Conservation (phyloP, 2,888 invertebrate species). For the Zygogramma bicolorata region DNA sequence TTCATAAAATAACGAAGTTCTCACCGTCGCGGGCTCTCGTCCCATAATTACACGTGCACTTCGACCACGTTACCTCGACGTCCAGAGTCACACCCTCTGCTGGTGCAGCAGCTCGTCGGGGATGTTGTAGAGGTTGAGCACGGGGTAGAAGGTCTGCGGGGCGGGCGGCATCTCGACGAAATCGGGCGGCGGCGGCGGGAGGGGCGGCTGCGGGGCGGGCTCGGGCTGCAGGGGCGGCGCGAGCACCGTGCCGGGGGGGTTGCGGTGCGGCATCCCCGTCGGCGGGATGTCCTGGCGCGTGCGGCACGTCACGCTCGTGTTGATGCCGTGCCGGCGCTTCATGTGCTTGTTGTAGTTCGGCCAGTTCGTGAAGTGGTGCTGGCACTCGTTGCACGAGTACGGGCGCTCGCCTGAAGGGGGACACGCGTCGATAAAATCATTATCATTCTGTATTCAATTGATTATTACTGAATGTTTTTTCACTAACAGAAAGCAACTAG, state of each 20-base stretch:
- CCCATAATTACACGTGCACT: too few relatives aligned
- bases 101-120: slow-evolving; percentile 61
- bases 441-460: too few relatives aligned
- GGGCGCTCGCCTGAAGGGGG: slow-evolving; percentile 70
- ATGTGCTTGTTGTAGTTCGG: slow-evolving; percentile 87
- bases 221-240: slow-evolving; percentile 64
- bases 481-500: too few relatives aligned
- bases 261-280: slow-evolving; percentile 65
- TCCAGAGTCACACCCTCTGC: slow-evolving; percentile 48
- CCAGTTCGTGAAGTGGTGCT: slow-evolving; percentile 84
- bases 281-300: slow-evolving; percentile 66
- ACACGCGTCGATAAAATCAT: not conserved
- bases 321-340: slow-evolving; percentile 77
- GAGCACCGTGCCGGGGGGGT: slow-evolving; percentile 65
- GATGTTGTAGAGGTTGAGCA: slow-evolving; percentile 62
- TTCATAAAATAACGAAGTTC: too few relatives aligned
- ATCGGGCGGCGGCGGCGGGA: slow-evolving; percentile 58
- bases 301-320: slow-evolving; percentile 65
- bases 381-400: slow-evolving; percentile 79
- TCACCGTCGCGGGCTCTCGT: too few relatives aligned
- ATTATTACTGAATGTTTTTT: too few relatives aligned
- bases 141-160: slow-evolving; percentile 59
- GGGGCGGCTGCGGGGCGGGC: slow-evolving; percentile 58
- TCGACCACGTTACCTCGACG: not conserved
- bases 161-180: slow-evolving; percentile 55